These are phyloP conservation scores for Chlorocebus sabaeus DNA, from an alignment of 2,113 vertebrate genomes.

Conservation along the genomic window DNA sequence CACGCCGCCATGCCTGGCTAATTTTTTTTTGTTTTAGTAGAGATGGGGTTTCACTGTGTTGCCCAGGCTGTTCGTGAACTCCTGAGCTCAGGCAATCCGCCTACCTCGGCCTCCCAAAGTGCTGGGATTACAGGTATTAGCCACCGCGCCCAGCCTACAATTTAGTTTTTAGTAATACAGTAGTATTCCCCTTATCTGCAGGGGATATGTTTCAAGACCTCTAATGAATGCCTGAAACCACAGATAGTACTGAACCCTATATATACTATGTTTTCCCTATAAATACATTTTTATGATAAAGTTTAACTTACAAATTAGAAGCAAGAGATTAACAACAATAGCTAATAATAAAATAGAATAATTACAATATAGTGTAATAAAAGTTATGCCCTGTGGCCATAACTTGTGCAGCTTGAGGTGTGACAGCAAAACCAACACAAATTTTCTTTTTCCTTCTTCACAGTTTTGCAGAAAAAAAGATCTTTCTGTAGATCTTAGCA, in stretches of 20 bases:
- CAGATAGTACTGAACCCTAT: background rate
- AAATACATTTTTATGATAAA: background rate
- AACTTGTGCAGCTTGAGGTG: background rate
- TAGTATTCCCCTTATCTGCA: background rate
- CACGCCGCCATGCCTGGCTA: rapidly evolving
- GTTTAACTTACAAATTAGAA: background rate
- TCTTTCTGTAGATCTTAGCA: background rate
- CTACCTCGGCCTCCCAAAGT: no score
- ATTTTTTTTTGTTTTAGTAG: no score
- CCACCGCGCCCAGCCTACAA: no score
- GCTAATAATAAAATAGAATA: background rate
- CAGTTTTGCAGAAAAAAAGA: background rate
- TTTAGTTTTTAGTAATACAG: background rate
- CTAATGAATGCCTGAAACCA: background rate
- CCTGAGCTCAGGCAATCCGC: no score
- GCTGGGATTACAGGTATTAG: no score
- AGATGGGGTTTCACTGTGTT: no score
- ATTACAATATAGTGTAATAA: background rate
- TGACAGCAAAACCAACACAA: background rate
- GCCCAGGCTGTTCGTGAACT: no score
- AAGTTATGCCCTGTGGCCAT: background rate
- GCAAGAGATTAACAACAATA: background rate
- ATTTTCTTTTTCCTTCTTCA: background rate
- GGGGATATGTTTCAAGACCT: background rate
- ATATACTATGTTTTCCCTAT: background rate